Percentiles rank a stretch among this genome's conserved stretches.
These are phyloP conservation scores for Pangasius mekongensis DNA, from an alignment of 2,797 vertebrate species.

Conservation along the genomic window DNA sequence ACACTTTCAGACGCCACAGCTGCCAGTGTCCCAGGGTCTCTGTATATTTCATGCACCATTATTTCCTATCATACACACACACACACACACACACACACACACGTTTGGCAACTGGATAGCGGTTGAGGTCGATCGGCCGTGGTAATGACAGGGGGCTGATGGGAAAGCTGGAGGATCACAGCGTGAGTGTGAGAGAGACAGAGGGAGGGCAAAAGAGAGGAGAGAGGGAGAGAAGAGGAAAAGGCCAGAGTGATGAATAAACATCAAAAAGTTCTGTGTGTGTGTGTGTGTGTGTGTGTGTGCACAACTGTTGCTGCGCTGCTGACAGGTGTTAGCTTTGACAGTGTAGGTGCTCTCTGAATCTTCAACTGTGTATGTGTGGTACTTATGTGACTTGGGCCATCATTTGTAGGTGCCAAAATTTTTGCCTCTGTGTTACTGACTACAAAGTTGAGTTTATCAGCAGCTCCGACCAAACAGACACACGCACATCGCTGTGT, in stretches of 20 bases:
- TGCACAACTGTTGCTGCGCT: conserved; percentile 37
- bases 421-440: neutral
- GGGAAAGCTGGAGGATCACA: conserved; percentile 67
- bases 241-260: conserved; percentile 38
- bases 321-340: conserved; percentile 60
- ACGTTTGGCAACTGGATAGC: conserved; percentile 63
- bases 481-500: neutral
- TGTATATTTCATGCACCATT: conserved; percentile 52
- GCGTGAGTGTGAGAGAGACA: conserved; percentile 44
- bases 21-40: conserved; percentile 39
- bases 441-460: neutral
- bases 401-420: neutral
- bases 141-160: conserved; percentile 69
- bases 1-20: conserved; percentile 29
- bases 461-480: neutral
- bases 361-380: neutral
- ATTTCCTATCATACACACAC: conserved; percentile 46
- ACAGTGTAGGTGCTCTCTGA: neutral
- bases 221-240: conserved; percentile 4
- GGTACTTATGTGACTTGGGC: neutral
- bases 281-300: neutral
- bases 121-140: conserved; percentile 60
- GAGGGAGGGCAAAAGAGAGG: conserved; percentile 4
- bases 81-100: conserved; percentile 46
- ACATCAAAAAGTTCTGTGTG: conserved; percentile 33